Conservation (phyloP, 1,140 invertebrate species). For the Drosophila melanica region DNA sequence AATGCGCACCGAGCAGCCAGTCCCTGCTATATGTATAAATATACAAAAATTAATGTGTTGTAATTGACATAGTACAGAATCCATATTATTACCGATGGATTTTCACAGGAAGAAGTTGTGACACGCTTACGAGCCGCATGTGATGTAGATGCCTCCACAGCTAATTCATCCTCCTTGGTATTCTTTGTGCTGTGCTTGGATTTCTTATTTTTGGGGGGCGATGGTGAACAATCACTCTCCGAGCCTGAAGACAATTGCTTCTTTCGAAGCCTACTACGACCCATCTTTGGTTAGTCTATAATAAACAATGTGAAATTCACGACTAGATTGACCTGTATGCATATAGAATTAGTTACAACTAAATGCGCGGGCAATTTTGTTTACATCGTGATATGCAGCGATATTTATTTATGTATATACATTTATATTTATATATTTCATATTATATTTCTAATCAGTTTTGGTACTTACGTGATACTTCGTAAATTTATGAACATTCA, state of each 20-base stretch:
- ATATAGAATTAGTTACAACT: neutral
- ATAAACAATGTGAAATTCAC: neutral
- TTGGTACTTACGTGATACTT: neutral
- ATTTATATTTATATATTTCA: neutral
- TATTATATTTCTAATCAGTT: neutral
- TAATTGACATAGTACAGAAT: neutral
- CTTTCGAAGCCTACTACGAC: constrained; percentile 12
- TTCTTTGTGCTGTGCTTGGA: neutral
- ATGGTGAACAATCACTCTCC: constrained; percentile 1
- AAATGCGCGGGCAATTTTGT: constrained; percentile 34
- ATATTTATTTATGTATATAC: neutral
- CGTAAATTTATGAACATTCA: neutral
- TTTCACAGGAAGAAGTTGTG: neutral
- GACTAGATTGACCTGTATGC: neutral
- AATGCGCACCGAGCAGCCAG: constrained; percentile 12
- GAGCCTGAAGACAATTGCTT: constrained; percentile 13
- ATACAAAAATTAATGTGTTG: neutral
- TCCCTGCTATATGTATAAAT: constrained; percentile 3
- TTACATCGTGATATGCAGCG: neutral
- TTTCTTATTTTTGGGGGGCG: constrained; percentile 11
- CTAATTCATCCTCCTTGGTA: neutral
- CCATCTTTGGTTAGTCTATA: constrained; percentile 13
- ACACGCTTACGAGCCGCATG: neutral
- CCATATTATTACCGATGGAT: constrained; percentile 19
- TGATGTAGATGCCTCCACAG: constrained; percentile 15